phyloP scores from a whole-genome alignment of 2,113 vertebrate genomes.

The Chionodraco myersi region DNA sequence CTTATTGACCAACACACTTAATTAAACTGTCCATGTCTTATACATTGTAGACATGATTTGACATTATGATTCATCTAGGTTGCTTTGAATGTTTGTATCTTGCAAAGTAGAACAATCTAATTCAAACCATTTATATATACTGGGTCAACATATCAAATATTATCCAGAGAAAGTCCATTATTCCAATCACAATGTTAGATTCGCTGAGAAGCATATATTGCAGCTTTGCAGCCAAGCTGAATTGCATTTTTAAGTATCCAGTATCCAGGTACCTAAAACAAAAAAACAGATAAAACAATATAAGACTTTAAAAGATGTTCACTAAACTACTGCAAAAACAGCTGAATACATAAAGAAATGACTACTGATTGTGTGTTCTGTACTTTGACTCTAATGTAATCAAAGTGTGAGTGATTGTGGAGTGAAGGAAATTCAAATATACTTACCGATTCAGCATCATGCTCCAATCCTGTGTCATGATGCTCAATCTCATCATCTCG shows the following conservation, averaged over 20 bases:
- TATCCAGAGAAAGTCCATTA: background rate
- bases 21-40: too few species aligned
- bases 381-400: background rate
- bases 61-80: too few species aligned
- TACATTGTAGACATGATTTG: too few species aligned
- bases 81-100: too few species aligned
- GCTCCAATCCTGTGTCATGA: slow-evolving; percentile 91
- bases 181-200: slow-evolving; percentile 75
- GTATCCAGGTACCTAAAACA: slow-evolving; percentile 90
- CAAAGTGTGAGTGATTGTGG: background rate
- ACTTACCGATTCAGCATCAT: slow-evolving; percentile 91
- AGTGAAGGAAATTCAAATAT: background rate
- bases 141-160: slow-evolving; percentile 39
- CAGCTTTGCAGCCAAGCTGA: slow-evolving; percentile 92
- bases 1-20: too few species aligned
- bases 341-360: background rate
- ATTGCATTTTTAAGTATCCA: slow-evolving; percentile 89
- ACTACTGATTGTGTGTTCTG: background rate
- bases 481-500: slow-evolving; percentile 96
- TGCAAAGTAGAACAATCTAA: too few species aligned
- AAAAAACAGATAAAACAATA: slow-evolving; percentile 29
- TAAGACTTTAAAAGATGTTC: background rate
- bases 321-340: slow-evolving; percentile 11
- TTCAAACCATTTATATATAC: slow-evolving; percentile 31
- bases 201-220: slow-evolving; percentile 92